Percentiles rank a stretch among this genome's conserved stretches.
Evolutionary conservation across 1,140 invertebrate species (phyloP).

Genomic region (Rhizoglyphus robini): DNA sequence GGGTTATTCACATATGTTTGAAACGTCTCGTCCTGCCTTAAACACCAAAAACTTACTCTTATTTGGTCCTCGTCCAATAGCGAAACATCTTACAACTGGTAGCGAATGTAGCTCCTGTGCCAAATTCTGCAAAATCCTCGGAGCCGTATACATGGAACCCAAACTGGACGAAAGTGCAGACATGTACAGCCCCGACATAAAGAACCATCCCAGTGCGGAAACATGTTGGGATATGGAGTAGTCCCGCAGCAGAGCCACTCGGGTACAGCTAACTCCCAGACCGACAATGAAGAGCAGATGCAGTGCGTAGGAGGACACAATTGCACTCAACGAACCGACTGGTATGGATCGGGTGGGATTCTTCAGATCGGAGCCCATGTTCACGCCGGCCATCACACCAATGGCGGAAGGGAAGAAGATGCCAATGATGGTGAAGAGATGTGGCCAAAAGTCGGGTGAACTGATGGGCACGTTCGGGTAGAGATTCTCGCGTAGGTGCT

Average conservation of each 20-base stretch:
- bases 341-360: conserved; percentile 84
- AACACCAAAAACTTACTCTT: conserved; percentile 43
- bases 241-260: conserved; percentile 55
- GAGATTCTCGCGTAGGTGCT: conserved; percentile 60
- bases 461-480: conserved; percentile 39
- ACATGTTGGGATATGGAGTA: conserved; percentile 80
- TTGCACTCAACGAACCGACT: conserved; percentile 76
- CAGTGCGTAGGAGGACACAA: conserved; percentile 73
- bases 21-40: no score
- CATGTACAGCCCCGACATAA: conserved; percentile 81
- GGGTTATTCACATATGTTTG: no score
- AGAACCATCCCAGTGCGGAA: conserved; percentile 48
- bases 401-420: conserved; percentile 89
- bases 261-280: conserved; percentile 68
- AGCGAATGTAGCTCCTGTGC: conserved; percentile 81
- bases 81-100: conserved; percentile 66
- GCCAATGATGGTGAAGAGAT: conserved; percentile 81
- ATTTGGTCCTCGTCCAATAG: conserved; percentile 45
- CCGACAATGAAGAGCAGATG: conserved; percentile 79
- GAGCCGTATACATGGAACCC: conserved; percentile 86
- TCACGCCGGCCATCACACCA: conserved; percentile 85
- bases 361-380: conserved; percentile 90
- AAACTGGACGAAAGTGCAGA: conserved; percentile 87
- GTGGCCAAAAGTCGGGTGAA: conserved; percentile 37
- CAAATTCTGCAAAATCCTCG: conserved; percentile 82